phyloP scores from a whole-genome alignment of 2,797 vertebrate genomes.

The Ispidina lecontei region DNA sequence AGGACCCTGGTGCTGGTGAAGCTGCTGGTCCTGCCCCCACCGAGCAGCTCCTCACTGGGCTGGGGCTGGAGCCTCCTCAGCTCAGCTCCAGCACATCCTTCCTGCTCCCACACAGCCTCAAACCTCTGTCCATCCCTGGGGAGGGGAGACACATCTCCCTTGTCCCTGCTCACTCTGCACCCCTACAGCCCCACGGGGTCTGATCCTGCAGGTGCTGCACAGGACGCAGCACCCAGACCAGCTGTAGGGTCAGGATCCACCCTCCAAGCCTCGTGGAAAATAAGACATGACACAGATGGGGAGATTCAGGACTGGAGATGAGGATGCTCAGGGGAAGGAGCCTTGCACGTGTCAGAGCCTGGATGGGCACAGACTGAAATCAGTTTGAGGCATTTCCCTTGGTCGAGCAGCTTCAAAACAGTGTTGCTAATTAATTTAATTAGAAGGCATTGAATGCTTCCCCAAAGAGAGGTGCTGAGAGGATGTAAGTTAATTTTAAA shows the following conservation, averaged over 20 bases:
- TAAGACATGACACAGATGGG: too few species aligned
- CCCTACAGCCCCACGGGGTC: neutral
- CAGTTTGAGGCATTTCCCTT: neutral
- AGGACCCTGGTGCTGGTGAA: fast-evolving
- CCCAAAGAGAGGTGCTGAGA: constrained; percentile 20
- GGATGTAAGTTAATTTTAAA: constrained; percentile 14
- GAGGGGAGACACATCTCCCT: neutral
- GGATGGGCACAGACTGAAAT: neutral
- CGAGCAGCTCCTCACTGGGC: fast-evolving
- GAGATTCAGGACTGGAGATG: neutral
- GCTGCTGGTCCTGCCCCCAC: fast-evolving
- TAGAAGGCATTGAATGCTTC: neutral
- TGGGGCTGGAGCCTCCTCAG: neutral
- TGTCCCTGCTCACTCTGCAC: neutral
- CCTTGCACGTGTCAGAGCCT: neutral
- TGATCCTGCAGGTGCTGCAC: neutral
- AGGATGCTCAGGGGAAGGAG: neutral
- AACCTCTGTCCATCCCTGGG: neutral
- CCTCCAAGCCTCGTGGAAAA: neutral
- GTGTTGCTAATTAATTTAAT: constrained; percentile 46
- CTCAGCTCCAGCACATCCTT: neutral
- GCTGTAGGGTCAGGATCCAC: neutral
- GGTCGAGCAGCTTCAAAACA: neutral
- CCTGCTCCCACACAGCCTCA: neutral
- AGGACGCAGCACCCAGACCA: neutral